Conservation (phyloP, 2,888 invertebrate species). For the Drosophila kuntzei region DNA sequence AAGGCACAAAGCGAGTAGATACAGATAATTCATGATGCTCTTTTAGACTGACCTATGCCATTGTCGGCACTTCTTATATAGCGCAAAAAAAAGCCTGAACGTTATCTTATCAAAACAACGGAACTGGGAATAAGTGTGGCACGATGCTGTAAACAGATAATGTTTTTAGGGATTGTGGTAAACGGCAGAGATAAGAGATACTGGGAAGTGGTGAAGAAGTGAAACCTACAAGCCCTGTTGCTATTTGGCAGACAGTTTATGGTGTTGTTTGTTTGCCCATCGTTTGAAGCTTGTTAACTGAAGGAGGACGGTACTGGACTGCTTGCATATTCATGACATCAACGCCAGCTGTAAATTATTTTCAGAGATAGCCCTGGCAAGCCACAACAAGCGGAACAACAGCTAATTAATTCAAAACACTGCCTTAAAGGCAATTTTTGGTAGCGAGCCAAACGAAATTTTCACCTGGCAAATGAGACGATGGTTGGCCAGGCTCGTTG, state of each 20-base stretch:
- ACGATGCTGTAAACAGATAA: constrained; percentile 44
- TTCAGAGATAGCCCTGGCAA: constrained; percentile 61
- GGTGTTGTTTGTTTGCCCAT: constrained; percentile 67
- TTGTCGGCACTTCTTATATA: constrained; percentile 50
- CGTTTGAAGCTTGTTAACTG: constrained; percentile 37
- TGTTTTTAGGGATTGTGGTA: neutral
- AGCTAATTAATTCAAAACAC: constrained; percentile 83
- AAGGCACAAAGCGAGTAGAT: constrained; percentile 39
- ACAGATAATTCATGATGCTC: constrained; percentile 55
- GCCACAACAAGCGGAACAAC: constrained; percentile 63
- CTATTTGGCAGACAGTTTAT: constrained; percentile 62
- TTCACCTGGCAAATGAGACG: constrained; percentile 56
- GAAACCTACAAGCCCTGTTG: constrained; percentile 17
- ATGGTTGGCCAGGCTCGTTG: neutral
- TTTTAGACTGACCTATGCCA: constrained; percentile 56
- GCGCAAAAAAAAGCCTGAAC: neutral
- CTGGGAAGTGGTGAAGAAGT: neutral
- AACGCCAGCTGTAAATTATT: constrained; percentile 72
- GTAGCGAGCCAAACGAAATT: constrained; percentile 53
- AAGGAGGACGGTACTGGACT: constrained; percentile 9
- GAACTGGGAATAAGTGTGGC: constrained; percentile 39
- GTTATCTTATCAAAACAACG: constrained; percentile 61
- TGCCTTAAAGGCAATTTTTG: constrained; percentile 78
- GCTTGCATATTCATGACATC: constrained; percentile 75
- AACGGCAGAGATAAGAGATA: neutral